Base-by-base conservation (phyloP, 53 echinoderm and acorn worm genomes). In the Paelopatides confundens region DNA sequence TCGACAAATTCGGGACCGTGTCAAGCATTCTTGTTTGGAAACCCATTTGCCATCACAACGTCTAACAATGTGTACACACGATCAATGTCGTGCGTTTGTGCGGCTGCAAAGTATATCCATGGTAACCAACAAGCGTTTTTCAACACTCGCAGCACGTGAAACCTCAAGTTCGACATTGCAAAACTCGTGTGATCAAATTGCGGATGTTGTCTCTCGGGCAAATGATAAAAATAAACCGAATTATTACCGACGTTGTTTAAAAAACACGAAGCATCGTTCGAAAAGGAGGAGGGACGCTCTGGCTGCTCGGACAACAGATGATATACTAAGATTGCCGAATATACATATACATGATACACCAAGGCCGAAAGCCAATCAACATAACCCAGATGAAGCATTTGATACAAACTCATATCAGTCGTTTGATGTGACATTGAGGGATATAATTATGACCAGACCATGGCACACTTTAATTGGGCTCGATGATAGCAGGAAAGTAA, bases 401-500 rank as follows among this genome's bases (percentile, higher is more conserved):
- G 12, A 46, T 14, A 23, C 23, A 21, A 11, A 39, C 26, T 24
- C 0, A n/a, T 26, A 27, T 13, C 39, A 26, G 14, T 5, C 27
- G 74, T 37, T 40, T 74, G 46, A 5, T 27, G 8, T 74, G 21
- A 74, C 74, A 27, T 3, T 74, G 28, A 39, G 74, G 39, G 74
- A 74, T 27, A 37, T 74, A 10, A n/a, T 74, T 5, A 74, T n/a
- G 27, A 74, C 74, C 46, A 39, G 40, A 40, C 74, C 74, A 1
- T 74, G 74, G 74, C 37, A 39, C 9, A 74, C 11, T 39, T 26
- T 74, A 46, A 46, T 40, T 13, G 28, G 17, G 2, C 13, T 46
- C 9, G 74, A 74, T 39, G 74, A 74, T 11, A 74, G 74, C 29
- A 27, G 39, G 9, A 74, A 74, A 74, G 46, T 46, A 6, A 74